Evolutionary conservation across 2,113 vertebrate species (phyloP).

Genomic region (Campylomormyrus numenius): DNA sequence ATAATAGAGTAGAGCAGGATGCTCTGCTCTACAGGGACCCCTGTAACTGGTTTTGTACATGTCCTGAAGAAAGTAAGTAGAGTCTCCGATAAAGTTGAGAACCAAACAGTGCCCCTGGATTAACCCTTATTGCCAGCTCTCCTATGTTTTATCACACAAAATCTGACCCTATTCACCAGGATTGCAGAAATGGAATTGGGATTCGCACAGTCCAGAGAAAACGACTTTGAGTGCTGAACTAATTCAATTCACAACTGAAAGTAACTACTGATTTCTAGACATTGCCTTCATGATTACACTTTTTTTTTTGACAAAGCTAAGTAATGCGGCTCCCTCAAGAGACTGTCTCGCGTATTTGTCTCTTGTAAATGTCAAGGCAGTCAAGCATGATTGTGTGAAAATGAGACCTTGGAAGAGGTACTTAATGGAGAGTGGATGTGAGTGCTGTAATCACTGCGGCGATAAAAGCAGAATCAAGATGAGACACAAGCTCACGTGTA

Average conservation of each 20-base stretch:
- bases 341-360: conserved; percentile 42
- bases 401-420: conserved; percentile 41
- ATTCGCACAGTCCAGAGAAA: conserved; percentile 32
- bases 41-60: background rate
- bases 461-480: background rate
- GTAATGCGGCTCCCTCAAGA: conserved; percentile 48
- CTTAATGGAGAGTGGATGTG: conserved; percentile 40
- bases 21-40: background rate
- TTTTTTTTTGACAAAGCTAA: conserved; percentile 51
- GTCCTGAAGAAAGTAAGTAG: background rate
- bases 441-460: background rate
- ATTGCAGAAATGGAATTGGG: conserved; percentile 47
- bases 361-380: conserved; percentile 56
- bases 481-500: background rate
- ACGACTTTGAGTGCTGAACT: conserved; percentile 62
- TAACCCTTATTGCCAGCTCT: background rate
- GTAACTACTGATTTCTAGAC: conserved; percentile 54
- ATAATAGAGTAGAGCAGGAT: background rate
- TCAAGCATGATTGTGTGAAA: conserved; percentile 51
- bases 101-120: background rate
- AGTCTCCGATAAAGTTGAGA: background rate
- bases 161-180: background rate
- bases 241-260: conserved; percentile 59
- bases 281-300: conserved; percentile 54
- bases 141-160: background rate